A percentile compares a stretch with the other conserved stretches of the same genome.
phyloP scores from a whole-genome alignment of 1,140 invertebrate species.

The Drusus annulatus region DNA sequence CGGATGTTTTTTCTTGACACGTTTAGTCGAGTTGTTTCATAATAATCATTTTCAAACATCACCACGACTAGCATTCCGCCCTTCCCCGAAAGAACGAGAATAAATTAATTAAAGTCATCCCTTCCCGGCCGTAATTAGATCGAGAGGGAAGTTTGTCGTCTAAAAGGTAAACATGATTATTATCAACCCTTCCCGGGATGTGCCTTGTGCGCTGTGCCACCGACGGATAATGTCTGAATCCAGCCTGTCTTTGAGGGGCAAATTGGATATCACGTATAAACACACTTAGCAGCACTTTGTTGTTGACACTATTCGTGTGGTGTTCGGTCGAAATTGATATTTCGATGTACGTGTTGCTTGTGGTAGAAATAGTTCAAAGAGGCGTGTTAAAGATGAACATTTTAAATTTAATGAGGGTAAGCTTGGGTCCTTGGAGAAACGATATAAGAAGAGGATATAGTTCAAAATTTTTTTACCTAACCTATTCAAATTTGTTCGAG shows the following conservation, averaged over 20 bases:
- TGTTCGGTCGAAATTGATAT: not conserved
- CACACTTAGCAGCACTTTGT: not conserved
- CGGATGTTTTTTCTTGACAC: too few species aligned
- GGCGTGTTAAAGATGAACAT: too few species aligned
- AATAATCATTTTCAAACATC: not conserved
- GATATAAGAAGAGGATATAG: too few species aligned
- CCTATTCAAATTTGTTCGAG: too few species aligned
- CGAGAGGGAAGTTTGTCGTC: slow-evolving; percentile 9
- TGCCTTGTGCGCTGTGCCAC: too few species aligned
- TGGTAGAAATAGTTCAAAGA: too few species aligned
- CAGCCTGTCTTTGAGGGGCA: slow-evolving; percentile 1
- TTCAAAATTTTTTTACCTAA: too few species aligned
- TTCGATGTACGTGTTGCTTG: too few species aligned
- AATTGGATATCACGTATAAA: slow-evolving; percentile 6
- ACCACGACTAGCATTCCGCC: not conserved
- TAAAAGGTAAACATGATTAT: slow-evolving; percentile 32
- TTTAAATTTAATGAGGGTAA: too few species aligned
- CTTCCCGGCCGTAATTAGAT: slow-evolving; percentile 21
- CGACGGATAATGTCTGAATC: not conserved
- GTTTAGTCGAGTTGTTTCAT: too few species aligned
- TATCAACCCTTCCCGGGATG: not conserved
- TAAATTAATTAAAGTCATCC: slow-evolving; percentile 22
- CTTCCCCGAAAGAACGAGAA: not conserved
- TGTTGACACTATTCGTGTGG: not conserved
- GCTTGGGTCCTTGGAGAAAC: too few species aligned